These are phyloP conservation scores for Epinephelus cyanopodus DNA, from an alignment of 2,113 vertebrate species.

Conservation along the genomic window DNA sequence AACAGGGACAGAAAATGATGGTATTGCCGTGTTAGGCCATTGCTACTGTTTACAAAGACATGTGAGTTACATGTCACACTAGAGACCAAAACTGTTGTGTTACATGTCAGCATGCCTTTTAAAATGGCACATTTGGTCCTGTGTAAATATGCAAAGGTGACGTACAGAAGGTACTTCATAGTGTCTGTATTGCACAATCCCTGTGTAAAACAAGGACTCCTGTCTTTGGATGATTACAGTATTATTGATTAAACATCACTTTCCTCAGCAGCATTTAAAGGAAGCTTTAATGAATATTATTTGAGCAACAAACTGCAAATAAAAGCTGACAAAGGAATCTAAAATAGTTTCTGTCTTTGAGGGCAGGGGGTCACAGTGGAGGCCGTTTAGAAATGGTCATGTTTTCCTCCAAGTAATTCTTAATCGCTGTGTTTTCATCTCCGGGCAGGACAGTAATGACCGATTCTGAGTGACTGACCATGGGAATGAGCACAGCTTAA, in stretches of 20 bases:
- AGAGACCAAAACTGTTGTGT: no score
- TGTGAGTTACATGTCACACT: no score
- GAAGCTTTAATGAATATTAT: background rate
- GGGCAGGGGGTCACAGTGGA: conserved; percentile 7
- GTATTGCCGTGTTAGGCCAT: no score
- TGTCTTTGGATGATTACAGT: background rate
- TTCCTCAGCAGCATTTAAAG: background rate
- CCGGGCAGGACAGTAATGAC: conserved; percentile 64
- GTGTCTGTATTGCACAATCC: no score
- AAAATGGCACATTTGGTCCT: no score
- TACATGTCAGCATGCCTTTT: no score
- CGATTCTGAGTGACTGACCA: conserved; percentile 73
- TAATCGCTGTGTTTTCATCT: conserved; percentile 69
- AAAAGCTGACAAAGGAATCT: conserved; percentile 15
- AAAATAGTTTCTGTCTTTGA: conserved; percentile 17
- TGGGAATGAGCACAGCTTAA: conserved; percentile 73
- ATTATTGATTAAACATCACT: background rate
- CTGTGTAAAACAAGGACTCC: background rate
- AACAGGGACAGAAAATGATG: no score
- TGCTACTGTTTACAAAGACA: no score
- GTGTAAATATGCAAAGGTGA: no score
- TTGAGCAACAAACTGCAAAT: background rate
- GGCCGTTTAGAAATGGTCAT: conserved; percentile 25
- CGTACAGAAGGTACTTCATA: no score
- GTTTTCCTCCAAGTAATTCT: conserved; percentile 58